phyloP scores from a whole-genome alignment of 2,888 invertebrate genomes.

The Cephus rjabovi region DNA sequence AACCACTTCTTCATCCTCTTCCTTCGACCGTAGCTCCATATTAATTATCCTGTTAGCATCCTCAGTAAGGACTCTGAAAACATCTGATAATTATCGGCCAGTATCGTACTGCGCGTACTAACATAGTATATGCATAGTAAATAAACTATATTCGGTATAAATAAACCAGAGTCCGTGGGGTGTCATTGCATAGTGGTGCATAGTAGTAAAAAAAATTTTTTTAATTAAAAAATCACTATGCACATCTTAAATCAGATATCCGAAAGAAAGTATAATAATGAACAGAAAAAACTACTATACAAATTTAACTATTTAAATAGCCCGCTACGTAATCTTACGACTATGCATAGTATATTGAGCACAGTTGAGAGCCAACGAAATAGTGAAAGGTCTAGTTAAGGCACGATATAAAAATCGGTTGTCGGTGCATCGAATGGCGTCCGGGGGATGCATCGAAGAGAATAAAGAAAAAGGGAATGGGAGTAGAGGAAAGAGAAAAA shows the following conservation, averaged over 20 bases:
- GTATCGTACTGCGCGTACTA: background rate
- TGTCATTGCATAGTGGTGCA: no score
- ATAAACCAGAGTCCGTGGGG: background rate
- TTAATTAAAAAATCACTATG: no score
- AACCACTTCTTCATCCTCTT: background rate
- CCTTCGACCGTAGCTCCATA: background rate
- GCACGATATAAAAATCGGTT: background rate
- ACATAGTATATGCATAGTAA: background rate
- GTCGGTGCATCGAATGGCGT: background rate
- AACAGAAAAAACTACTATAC: background rate
- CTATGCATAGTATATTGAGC: background rate
- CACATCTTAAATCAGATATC: background rate
- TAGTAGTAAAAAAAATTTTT: no score
- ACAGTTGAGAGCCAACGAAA: background rate
- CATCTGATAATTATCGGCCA: background rate
- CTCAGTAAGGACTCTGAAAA: background rate
- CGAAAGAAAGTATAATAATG: background rate
- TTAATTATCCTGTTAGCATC: background rate
- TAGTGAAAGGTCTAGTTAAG: background rate
- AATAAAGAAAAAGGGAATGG: background rate
- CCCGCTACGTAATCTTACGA: no score
- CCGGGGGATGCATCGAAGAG: background rate
- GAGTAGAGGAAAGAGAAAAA: background rate
- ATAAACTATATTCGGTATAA: background rate
- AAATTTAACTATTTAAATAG: background rate